Percentiles rank a stretch among this genome's conserved stretches.
phyloP scores from a whole-genome alignment of 2,113 vertebrate genomes.

The Ramphastos sulfuratus region DNA sequence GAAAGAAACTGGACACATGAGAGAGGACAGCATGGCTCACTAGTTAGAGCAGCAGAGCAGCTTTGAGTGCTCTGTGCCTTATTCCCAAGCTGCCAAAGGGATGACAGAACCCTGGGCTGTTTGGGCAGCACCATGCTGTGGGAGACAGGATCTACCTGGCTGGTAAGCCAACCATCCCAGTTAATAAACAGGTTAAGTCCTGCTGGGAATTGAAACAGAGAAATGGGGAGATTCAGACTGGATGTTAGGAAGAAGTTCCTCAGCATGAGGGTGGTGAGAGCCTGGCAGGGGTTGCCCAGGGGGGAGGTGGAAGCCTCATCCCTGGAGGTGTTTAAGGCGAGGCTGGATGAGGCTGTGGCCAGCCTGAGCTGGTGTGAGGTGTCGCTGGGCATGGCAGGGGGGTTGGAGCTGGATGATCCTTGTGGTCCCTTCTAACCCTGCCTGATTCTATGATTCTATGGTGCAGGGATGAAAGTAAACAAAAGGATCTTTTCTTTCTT shows the following conservation, averaged over 20 bases:
- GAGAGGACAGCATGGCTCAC: not conserved
- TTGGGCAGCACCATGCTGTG: not conserved
- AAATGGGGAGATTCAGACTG: too few species aligned
- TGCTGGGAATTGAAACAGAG: not conserved
- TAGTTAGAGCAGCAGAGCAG: not conserved
- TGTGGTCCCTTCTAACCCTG: too few species aligned
- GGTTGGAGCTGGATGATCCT: too few species aligned
- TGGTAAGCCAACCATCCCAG: not conserved
- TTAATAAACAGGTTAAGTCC: not conserved
- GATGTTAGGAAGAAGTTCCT: too few species aligned
- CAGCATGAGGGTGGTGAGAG: too few species aligned
- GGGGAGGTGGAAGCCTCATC: too few species aligned
- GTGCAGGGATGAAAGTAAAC: not conserved
- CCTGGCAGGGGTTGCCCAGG: too few species aligned
- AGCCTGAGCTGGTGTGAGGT: too few species aligned
- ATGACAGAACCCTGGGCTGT: fast-evolving
- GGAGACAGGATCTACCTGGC: not conserved
- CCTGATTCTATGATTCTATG: too few species aligned
- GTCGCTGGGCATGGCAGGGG: too few species aligned
- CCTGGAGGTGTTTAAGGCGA: too few species aligned
- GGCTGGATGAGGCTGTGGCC: too few species aligned
- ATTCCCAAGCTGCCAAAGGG: not conserved
- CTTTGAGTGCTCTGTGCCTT: not conserved
- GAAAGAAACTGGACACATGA: not conserved
- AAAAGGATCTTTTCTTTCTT: not conserved